Evolutionary conservation across 2,797 vertebrate species (phyloP), one percentile per base, ranked within the genome.

Genomic region (Lateolabrax maculatus): DNA sequence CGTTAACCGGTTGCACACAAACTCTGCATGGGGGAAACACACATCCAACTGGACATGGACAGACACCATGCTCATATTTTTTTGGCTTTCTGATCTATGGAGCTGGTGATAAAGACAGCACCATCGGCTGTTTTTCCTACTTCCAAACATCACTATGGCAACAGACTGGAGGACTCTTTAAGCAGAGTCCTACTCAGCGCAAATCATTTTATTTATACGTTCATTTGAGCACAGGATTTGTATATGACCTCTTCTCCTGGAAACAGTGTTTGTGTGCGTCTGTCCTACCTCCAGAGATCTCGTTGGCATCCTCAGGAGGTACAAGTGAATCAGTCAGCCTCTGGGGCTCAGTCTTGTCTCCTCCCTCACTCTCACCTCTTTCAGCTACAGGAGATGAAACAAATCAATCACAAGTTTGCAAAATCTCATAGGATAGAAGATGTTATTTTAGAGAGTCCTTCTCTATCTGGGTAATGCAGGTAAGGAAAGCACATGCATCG

Each of bases 281-380:
- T 71, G 55, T 88, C 91, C 84, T 95, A 96, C 95, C 95, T 95
- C 86, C 94, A 68, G 87, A 94, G 75, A 95, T 95, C 90, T 95
- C 93, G 37, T 94, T 95, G 91, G 84, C 89, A 21, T 93, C 92
- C 49, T 95, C 94, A n/a, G 87, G 84, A 53, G 90, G 79, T 51
- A 29, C 70, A 25, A 72, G 68, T 36, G 77, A 76, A 48, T 94
- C 94, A 56, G 91, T 87, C 78, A 84, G 88, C 67, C 51, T 93
- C 65, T 92, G 92, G 21, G 92, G 86, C 77, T 94, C 87, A 13
- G 79, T 81, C 53, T 65, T 81, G 63, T 91, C 93, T 69, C 70
- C 67, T 23, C 74, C 78, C 4, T 88, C 87, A 85, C 56, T 61
- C 62, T 90, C 89, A 79, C 72, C 84, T 84, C 75, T 84, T 75